phyloP scores from a whole-genome alignment of 2,888 invertebrate species.

The Leptinotarsa tumamoca region DNA sequence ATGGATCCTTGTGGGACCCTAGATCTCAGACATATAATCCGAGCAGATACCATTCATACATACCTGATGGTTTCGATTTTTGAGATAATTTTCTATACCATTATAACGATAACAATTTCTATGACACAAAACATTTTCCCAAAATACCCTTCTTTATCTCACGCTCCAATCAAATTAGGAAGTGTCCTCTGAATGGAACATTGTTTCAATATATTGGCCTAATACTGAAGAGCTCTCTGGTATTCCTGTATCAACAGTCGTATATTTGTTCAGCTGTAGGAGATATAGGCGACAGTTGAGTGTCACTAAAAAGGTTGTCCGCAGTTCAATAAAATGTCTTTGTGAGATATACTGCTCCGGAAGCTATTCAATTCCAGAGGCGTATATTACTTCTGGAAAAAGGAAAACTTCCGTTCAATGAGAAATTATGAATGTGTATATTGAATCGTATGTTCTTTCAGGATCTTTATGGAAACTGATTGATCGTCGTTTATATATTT shows the following conservation, averaged over 20 bases:
- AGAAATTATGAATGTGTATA: no score
- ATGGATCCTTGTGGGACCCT: no score
- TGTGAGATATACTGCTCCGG: slow-evolving; percentile 51
- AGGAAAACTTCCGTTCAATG: background rate
- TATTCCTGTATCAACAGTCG: slow-evolving; percentile 44
- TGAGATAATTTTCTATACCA: no score
- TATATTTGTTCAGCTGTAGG: slow-evolving; percentile 49
- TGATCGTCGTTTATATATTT: no score
- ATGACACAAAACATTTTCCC: background rate
- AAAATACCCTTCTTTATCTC: background rate
- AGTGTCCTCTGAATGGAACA: slow-evolving; percentile 32
- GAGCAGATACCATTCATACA: no score
- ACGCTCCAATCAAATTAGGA: slow-evolving; percentile 33
- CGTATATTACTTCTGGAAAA: background rate
- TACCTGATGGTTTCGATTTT: no score
- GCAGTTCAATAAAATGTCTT: slow-evolving; percentile 54
- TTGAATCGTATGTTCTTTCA: no score
- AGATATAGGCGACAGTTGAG: slow-evolving; percentile 47
- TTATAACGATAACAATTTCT: no score
- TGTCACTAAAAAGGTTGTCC: slow-evolving; percentile 52
- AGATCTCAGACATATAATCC: no score
- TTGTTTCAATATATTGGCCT: slow-evolving; percentile 43
- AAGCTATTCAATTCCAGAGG: slow-evolving; percentile 44
- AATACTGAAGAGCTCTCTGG: slow-evolving; percentile 35
- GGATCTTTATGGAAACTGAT: no score